phyloP scores from a whole-genome alignment of 1,140 invertebrate species.

The Carcinoscorpius rotundicauda region DNA sequence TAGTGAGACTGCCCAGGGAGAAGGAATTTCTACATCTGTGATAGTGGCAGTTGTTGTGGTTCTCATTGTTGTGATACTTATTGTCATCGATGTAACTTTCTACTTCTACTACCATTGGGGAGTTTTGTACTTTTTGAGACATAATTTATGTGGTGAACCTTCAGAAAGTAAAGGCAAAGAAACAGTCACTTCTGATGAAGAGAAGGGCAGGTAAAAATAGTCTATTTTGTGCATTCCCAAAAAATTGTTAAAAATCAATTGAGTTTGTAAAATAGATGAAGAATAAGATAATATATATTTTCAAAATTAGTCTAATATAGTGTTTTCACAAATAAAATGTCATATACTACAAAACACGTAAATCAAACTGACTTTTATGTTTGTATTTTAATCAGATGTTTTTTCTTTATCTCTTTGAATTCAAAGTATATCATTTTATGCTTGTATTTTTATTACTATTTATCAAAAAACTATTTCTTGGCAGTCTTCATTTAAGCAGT shows the following conservation, averaged over 20 bases:
- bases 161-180: slow-evolving; percentile 9
- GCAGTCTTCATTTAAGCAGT: too few relatives aligned
- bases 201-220: slow-evolving; percentile 8
- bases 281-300: too few relatives aligned
- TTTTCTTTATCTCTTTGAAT: too few relatives aligned
- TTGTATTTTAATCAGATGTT: too few relatives aligned
- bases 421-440: too few relatives aligned
- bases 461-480: too few relatives aligned
- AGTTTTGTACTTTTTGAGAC: slow-evolving; percentile 18
- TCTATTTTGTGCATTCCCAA: slow-evolving; percentile 5
- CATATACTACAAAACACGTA: too few relatives aligned
- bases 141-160: slow-evolving; percentile 11
- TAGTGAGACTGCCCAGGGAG: slow-evolving; percentile 1
- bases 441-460: too few relatives aligned
- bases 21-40: slow-evolving; percentile 5
- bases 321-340: too few relatives aligned
- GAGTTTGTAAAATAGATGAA: not conserved
- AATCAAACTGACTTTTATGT: too few relatives aligned
- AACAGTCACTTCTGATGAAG: not conserved
- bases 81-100: slow-evolving; percentile 21
- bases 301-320: too few relatives aligned
- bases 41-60: slow-evolving; percentile 19
- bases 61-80: slow-evolving; percentile 11
- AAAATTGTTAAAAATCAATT: not conserved
- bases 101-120: slow-evolving; percentile 22